Conservation (phyloP, 2,888 invertebrate genomes). For the Byasa hedistus region DNA sequence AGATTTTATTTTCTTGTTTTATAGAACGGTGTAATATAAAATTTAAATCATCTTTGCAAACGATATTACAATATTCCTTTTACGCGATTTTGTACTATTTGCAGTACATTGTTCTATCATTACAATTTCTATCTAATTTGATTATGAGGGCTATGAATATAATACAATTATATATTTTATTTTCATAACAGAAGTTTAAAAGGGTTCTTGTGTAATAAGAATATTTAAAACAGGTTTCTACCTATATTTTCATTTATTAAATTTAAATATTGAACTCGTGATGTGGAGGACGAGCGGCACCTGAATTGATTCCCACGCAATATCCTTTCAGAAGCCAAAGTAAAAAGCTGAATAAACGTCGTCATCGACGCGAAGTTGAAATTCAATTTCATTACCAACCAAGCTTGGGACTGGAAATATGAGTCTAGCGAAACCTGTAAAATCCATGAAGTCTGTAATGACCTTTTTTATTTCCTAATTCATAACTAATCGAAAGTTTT, state of each 20-base stretch:
- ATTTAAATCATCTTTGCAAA: neutral
- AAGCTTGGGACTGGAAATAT: conserved; percentile 37
- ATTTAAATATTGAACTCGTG: conserved; percentile 61
- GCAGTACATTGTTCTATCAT: no score
- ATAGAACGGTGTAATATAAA: neutral
- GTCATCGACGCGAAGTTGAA: conserved; percentile 55
- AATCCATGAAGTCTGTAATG: conserved; percentile 1
- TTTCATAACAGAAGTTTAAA: no score
- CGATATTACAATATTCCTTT: neutral
- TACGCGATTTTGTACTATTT: no score
- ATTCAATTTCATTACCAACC: conserved; percentile 69
- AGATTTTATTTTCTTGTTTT: neutral
- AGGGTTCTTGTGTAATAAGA: neutral
- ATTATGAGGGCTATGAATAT: no score
- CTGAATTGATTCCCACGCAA: conserved; percentile 76
- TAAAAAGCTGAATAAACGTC: conserved; percentile 70
- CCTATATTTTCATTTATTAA: conserved; percentile 40
- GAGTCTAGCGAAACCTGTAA: conserved; percentile 32
- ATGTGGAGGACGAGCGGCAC: conserved; percentile 54
- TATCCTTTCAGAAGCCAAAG: conserved; percentile 68
- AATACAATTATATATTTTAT: no score
- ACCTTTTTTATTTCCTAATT: neutral
- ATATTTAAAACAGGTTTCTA: neutral
- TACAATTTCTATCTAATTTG: no score
- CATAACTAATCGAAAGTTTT: no score